phyloP scores from a whole-genome alignment of 2,888 invertebrate species.

The Spisula subtruncata region DNA sequence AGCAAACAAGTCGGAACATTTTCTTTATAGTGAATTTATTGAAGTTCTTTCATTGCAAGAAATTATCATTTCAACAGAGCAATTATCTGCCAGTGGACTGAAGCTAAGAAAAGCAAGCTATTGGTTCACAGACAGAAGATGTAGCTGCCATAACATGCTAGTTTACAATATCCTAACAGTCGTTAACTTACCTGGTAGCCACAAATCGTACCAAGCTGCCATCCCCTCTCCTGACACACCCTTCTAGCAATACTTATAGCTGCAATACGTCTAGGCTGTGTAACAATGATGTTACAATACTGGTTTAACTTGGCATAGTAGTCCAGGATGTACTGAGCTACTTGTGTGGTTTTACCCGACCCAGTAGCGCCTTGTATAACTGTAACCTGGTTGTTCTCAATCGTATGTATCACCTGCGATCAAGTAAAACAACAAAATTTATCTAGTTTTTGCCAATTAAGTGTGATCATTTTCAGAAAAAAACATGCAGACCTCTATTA shows the following conservation, averaged over 20 bases:
- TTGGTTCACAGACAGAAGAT: too few species aligned
- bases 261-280: conserved; percentile 97
- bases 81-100: too few species aligned
- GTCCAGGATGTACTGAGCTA: conserved; percentile 97
- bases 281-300: conserved; percentile 94
- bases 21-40: too few species aligned
- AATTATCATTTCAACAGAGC: too few species aligned
- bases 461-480: too few species aligned
- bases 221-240: conserved; percentile 94
- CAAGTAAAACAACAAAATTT: background rate
- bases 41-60: too few species aligned
- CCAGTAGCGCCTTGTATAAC: conserved; percentile 97
- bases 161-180: too few species aligned
- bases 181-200: conserved; percentile 93
- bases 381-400: conserved; percentile 94
- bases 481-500: too few species aligned
- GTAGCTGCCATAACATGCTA: too few species aligned
- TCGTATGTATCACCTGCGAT: conserved; percentile 85
- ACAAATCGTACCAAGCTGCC: conserved; percentile 94
- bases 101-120: too few species aligned
- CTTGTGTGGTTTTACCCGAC: conserved; percentile 97
- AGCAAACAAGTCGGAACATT: too few species aligned
- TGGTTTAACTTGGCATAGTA: conserved; percentile 90
- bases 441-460: too few species aligned
- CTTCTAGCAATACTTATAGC: conserved; percentile 96